phyloP scores from a whole-genome alignment of 2,113 vertebrate genomes.

The Cnemophilus loriae region DNA sequence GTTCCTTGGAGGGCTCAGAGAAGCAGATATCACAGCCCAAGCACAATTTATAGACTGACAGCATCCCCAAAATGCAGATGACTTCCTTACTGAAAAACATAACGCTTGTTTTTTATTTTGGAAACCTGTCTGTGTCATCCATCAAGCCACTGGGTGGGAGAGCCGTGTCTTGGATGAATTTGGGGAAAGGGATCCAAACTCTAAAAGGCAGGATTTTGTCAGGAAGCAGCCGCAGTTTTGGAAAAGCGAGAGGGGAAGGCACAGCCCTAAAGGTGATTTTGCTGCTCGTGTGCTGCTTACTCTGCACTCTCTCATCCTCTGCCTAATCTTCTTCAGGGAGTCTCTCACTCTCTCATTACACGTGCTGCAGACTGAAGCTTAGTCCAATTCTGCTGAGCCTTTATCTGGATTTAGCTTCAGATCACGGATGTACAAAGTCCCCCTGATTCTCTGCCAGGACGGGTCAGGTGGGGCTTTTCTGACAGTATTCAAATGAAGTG shows the following conservation, averaged over 20 bases:
- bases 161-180: not conserved
- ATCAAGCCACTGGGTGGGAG: not conserved
- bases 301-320: not conserved
- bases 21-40: not conserved
- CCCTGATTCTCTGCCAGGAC: not conserved
- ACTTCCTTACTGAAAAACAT: not conserved
- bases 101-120: not conserved
- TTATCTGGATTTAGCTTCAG: not conserved
- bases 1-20: not conserved
- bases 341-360: not conserved
- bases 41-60: not conserved
- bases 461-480: not conserved
- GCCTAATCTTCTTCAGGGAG: not conserved
- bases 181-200: not conserved
- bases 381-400: not conserved
- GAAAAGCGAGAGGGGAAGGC: not conserved
- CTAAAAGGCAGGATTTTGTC: not conserved
- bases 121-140: not conserved
- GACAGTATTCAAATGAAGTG: not conserved
- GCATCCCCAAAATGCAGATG: not conserved
- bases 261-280: not conserved
- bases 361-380: not conserved
- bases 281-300: not conserved
- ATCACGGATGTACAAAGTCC: not conserved
- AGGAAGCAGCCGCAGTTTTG: not conserved